Conservation (phyloP, 2,797 vertebrate species). For the Hybognathus amarus region DNA sequence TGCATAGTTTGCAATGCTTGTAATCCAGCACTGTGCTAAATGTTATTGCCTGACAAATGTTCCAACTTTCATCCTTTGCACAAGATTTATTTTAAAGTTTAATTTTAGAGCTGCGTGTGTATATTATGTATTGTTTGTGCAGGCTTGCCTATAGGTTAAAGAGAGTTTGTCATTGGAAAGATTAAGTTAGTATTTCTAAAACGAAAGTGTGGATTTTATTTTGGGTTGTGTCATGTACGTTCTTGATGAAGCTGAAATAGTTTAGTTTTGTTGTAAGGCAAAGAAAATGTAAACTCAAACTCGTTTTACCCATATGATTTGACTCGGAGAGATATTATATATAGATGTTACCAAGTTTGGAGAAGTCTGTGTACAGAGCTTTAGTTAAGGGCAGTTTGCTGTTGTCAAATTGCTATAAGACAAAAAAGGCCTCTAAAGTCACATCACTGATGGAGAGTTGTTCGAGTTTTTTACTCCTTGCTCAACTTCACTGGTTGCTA, state of each 20-base stretch:
- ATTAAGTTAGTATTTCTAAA: conserved; percentile 54
- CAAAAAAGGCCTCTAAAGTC: background rate
- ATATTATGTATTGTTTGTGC: conserved; percentile 41
- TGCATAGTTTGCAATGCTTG: conserved; percentile 57
- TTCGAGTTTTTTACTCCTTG: background rate
- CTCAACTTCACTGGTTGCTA: background rate
- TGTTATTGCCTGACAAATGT: conserved; percentile 50
- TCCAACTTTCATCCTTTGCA: conserved; percentile 38
- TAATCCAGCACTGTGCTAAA: conserved; percentile 66
- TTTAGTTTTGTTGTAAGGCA: conserved; percentile 13
- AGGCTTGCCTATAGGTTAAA: conserved; percentile 54
- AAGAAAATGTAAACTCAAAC: background rate
- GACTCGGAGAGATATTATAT: background rate
- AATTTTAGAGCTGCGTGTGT: conserved; percentile 21
- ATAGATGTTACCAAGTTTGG: background rate
- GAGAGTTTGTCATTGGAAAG: conserved; percentile 53
- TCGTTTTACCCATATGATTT: background rate
- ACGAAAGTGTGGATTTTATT: conserved; percentile 53
- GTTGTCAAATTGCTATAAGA: background rate
- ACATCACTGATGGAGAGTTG: conserved; percentile 11
- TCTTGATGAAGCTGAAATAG: background rate
- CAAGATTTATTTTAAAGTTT: conserved; percentile 18
- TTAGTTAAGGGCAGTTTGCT: background rate
- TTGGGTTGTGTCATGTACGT: conserved; percentile 34
- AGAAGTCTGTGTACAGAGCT: background rate